Evolutionary conservation across 2,113 vertebrate genomes (phyloP).

Genomic region (Phaetusa simplex): DNA sequence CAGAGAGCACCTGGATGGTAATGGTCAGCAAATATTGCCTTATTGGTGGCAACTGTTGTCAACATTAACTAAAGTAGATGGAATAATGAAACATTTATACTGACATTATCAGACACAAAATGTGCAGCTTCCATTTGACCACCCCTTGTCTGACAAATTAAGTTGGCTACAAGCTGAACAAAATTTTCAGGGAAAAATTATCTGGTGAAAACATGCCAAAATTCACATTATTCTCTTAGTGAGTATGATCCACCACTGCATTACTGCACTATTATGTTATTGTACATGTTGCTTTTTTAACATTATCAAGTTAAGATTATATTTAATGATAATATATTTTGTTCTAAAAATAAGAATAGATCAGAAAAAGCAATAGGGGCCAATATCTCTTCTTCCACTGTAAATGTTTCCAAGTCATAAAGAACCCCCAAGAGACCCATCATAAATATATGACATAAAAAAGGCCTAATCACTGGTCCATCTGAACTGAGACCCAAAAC

Average conservation of each 20-base stretch:
- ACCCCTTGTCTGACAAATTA: neutral
- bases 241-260: neutral
- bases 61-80: neutral
- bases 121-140: neutral
- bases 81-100: conserved; percentile 16
- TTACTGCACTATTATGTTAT: neutral
- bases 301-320: neutral
- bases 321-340: neutral
- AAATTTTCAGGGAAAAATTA: neutral
- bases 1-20: neutral
- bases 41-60: neutral
- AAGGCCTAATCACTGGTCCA: neutral
- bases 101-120: neutral
- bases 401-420: neutral
- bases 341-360: neutral
- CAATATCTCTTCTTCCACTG: neutral
- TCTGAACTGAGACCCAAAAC: neutral
- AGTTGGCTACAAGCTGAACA: neutral
- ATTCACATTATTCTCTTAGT: neutral
- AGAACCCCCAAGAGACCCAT: neutral
- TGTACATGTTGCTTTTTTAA: neutral
- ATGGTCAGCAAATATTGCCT: neutral
- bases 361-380: neutral
- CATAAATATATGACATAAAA: neutral
- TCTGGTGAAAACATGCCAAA: neutral